These are phyloP conservation scores for Melospiza melodia DNA, from an alignment of 2,113 vertebrate species.

Conservation along the genomic window DNA sequence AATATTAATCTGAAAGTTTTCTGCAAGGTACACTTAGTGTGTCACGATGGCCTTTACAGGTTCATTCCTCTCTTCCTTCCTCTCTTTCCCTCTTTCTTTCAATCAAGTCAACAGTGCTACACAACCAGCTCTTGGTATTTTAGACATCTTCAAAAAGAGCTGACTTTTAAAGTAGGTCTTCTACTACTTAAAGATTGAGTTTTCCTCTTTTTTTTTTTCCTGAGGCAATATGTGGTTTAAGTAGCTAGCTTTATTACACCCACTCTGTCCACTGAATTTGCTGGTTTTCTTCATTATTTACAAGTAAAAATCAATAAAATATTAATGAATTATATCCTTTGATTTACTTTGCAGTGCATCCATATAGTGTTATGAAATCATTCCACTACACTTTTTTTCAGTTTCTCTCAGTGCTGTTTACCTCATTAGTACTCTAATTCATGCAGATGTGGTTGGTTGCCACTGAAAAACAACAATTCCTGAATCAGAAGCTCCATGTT, in stretches of 20 bases:
- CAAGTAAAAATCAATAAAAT: constrained; percentile 48
- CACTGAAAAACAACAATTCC: constrained; percentile 19
- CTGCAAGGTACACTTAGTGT: background rate
- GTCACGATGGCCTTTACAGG: accelerated
- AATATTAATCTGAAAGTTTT: background rate
- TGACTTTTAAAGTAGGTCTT: constrained; percentile 16
- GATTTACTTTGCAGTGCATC: constrained; percentile 25
- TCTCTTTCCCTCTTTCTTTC: too few relatives aligned
- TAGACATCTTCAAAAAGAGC: background rate
- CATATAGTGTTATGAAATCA: constrained; percentile 15
- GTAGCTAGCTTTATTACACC: background rate
- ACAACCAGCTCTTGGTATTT: background rate
- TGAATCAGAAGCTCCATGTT: background rate
- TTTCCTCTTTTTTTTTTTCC: background rate
- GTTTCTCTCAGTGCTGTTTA: background rate
- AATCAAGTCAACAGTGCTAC: background rate
- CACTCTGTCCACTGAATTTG: background rate
- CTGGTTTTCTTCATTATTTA: background rate
- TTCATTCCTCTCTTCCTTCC: too few relatives aligned
- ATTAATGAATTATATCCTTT: constrained; percentile 62
- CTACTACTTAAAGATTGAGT: background rate
- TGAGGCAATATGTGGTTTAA: background rate
- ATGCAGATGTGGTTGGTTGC: constrained; percentile 35
- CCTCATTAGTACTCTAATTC: constrained; percentile 62
- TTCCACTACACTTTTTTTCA: background rate